Percentiles rank a stretch among this genome's conserved stretches.
Conservation (phyloP, 2,113 vertebrate genomes). For the Gyps fulvus region DNA sequence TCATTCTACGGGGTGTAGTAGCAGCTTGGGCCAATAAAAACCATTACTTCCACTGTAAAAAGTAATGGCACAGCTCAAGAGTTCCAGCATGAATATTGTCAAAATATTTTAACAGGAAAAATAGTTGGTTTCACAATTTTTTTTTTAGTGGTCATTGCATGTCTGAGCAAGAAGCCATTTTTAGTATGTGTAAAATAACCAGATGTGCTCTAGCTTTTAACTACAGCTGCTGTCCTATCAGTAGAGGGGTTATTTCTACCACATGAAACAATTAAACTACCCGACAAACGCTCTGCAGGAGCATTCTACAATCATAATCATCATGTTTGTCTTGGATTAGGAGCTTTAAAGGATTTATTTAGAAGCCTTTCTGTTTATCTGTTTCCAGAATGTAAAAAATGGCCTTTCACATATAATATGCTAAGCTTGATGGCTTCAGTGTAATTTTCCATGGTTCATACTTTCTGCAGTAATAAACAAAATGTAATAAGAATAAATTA, state of each 20-base stretch:
- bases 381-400: constrained; percentile 13
- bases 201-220: background rate
- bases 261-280: constrained; percentile 15
- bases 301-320: constrained; percentile 31
- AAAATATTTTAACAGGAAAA: background rate
- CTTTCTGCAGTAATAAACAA: constrained; percentile 51
- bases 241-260: constrained; percentile 12
- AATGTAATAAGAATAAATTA: constrained; percentile 46
- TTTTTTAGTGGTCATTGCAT: background rate
- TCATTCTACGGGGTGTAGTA: fast-evolving
- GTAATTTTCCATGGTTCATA: constrained; percentile 39
- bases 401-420: background rate
- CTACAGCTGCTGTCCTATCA: background rate
- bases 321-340: constrained; percentile 58
- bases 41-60: background rate
- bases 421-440: constrained; percentile 13
- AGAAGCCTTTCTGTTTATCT: constrained; percentile 56
- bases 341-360: constrained; percentile 45
- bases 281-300: constrained; percentile 41
- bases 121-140: background rate
- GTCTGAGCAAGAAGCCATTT: background rate
- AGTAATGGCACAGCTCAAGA: background rate
- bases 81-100: background rate
- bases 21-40: background rate
- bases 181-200: background rate